Evolutionary conservation across 2,113 vertebrate species (phyloP).

Genomic region (Aptenodytes patagonicus): DNA sequence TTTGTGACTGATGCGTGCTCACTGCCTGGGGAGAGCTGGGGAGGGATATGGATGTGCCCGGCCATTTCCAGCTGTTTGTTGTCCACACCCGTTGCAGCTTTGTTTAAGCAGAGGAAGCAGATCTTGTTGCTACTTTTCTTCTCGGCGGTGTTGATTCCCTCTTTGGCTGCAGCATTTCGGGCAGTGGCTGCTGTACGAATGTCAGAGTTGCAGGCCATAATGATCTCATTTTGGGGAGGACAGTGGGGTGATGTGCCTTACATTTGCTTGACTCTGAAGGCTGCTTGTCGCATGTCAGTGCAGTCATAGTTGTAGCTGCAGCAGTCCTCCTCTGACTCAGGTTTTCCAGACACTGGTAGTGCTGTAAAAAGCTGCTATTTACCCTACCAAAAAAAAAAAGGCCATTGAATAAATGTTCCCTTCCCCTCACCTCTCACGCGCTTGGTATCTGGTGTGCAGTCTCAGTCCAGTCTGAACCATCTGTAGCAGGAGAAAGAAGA

Average conservation of each 20-base stretch:
- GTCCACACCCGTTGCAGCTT: background rate
- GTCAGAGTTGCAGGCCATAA: background rate
- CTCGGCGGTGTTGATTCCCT: background rate
- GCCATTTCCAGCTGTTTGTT: background rate
- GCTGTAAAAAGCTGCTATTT: background rate
- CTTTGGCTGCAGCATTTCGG: background rate
- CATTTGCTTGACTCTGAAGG: background rate
- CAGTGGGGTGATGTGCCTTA: background rate
- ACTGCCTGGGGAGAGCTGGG: background rate
- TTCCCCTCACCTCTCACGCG: background rate
- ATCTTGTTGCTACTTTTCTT: background rate
- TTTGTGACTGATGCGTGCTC: background rate
- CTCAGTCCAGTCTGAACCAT: background rate
- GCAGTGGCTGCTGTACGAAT: background rate
- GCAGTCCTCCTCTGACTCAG: rapidly evolving
- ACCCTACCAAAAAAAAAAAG: background rate
- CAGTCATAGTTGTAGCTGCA: background rate
- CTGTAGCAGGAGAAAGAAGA: background rate
- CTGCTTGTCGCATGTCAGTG: background rate
- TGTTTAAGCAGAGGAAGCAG: background rate
- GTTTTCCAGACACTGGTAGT: background rate
- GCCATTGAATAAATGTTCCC: background rate
- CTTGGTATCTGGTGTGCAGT: background rate
- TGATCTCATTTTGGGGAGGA: background rate
- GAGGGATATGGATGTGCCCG: background rate